A percentile compares a stretch with the other conserved stretches of the same genome.
Conservation (phyloP, 2,797 vertebrate genomes). For the Hippocampus kuda region DNA sequence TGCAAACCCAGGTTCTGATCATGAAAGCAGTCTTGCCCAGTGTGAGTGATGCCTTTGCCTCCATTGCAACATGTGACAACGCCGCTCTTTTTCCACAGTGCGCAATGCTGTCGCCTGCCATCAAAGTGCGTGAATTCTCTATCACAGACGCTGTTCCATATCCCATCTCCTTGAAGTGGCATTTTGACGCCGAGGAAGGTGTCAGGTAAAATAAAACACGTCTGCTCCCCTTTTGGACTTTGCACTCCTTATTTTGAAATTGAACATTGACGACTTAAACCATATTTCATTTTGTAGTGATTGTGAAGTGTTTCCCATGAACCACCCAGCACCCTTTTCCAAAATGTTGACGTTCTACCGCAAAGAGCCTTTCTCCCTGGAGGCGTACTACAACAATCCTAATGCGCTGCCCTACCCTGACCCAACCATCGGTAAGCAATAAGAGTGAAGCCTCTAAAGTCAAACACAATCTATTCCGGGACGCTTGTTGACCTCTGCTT, state of each 20-base stretch:
- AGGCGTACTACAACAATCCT: conserved; percentile 83
- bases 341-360: conserved; percentile 97
- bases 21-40: not conserved
- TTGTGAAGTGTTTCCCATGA: conserved; percentile 92
- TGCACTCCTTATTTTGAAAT: not conserved
- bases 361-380: conserved; percentile 87
- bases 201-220: conserved; percentile 65
- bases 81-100: conserved; percentile 67
- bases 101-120: conserved; percentile 94
- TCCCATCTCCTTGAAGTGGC: conserved; percentile 92
- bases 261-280: not conserved
- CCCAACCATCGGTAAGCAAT: conserved; percentile 78
- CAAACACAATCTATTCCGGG: not conserved
- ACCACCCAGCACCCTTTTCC: conserved; percentile 92
- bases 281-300: conserved; percentile 68
- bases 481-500: not conserved
- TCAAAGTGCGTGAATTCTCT: conserved; percentile 98
- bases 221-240: not conserved
- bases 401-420: conserved; percentile 90
- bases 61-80: conserved; percentile 2
- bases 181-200: conserved; percentile 90
- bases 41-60: not conserved
- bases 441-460: not conserved
- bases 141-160: conserved; percentile 88
- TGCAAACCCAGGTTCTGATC: not conserved